Evolutionary conservation across 2,113 vertebrate genomes (phyloP).

Genomic region (Phyllostomus hastatus): DNA sequence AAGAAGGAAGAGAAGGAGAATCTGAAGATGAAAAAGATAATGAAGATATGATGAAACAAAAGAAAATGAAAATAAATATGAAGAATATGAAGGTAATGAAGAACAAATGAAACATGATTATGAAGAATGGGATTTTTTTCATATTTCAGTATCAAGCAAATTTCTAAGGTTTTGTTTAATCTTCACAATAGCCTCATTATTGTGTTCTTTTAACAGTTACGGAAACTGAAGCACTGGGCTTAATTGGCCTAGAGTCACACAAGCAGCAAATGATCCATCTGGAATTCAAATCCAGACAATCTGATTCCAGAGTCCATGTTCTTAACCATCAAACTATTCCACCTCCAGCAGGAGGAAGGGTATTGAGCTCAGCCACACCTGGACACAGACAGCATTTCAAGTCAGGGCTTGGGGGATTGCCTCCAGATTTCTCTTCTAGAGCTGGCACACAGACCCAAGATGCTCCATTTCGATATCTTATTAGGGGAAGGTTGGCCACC

Average conservation of each 20-base stretch:
- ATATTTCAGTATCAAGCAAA: background rate
- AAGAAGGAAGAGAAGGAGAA: background rate
- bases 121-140: background rate
- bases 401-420: background rate
- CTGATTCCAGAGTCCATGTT: background rate
- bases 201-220: background rate
- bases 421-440: background rate
- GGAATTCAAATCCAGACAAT: background rate
- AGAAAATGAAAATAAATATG: background rate
- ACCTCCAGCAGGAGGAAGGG: background rate
- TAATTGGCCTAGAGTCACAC: background rate
- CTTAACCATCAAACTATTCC: background rate
- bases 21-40: background rate
- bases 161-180: background rate
- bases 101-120: background rate
- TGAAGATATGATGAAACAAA: background rate
- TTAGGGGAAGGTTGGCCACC: background rate
- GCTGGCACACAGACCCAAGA: background rate
- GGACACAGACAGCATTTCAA: background rate
- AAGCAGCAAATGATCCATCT: background rate
- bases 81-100: background rate
- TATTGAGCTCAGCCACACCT: rapidly evolving
- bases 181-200: background rate
- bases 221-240: background rate
- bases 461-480: background rate